Base-by-base conservation (phyloP, 2,888 invertebrate species). In the Drosophila austrosaltans region DNA sequence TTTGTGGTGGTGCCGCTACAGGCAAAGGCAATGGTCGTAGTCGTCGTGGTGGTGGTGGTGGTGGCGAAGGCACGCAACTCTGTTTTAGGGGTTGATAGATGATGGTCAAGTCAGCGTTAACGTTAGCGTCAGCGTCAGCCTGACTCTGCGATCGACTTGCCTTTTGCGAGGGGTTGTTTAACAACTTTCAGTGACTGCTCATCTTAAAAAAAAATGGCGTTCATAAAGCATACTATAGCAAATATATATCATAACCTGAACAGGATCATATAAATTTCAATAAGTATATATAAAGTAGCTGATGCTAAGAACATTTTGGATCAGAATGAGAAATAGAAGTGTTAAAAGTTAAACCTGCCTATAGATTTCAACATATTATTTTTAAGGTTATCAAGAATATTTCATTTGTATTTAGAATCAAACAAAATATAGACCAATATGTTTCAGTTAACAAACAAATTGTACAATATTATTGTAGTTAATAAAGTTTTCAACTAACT, bases 201-300 rank as follows among this genome's bases (percentile, higher is more conserved):
- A 22, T 56, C 54, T 20, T 32, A 32, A 36, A 82, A 32, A 36
- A 82, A 87, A 82, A 82, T 82, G 82, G 87, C 79, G 87, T 67
- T 56, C 53, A 57, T 75, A 62, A 67, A 57, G 64, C 36, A 25
- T 20, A 40, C 32, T 32, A 32, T 28, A 6, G 5, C 10, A 66
- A 53, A 60, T 25, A 22, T 59, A 22, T 20, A 6, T 22, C 2
- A 39, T 39, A 12, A 8, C 12, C 1, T n/a, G 3, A 40, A 36
- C 8, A 36, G 2, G 8, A 36, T 8, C 8, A 10, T 12, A 44
- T 16, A 44, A 44, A n/a, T 6, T 2, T 16, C 2, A 42, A n/a
- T 42, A 42, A 42, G 1, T 42, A 48, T 0, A 61, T 16, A 62
- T 62, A 32, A 48, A 28, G 30, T 28, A 28, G 2, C 28, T 28